phyloP scores from a whole-genome alignment of 2,888 invertebrate species.

The Stictocephala bisonia region DNA sequence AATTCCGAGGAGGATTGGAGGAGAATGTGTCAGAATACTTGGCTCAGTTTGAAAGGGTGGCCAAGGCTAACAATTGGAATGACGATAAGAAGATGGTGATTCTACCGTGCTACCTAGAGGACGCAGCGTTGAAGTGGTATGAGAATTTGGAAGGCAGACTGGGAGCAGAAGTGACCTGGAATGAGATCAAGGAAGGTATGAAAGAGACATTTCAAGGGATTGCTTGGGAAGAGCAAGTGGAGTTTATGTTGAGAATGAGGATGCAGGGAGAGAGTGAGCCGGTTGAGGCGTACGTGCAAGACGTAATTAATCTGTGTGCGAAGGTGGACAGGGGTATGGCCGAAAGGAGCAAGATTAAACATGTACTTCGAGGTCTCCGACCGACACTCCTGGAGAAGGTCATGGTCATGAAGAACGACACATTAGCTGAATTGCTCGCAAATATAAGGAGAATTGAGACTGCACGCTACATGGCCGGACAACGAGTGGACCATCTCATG shows the following conservation, averaged over 20 bases:
- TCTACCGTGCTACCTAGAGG: neutral
- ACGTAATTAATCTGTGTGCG: neutral
- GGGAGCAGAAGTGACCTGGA: neutral
- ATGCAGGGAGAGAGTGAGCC: neutral
- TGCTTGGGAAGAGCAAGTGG: neutral
- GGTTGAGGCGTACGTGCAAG: neutral
- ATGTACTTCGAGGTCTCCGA: neutral
- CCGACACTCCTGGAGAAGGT: neutral
- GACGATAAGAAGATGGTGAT: neutral
- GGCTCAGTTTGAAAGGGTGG: slow-evolving; percentile 1
- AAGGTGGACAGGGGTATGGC: neutral
- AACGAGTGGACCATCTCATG: neutral
- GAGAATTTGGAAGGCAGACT: neutral
- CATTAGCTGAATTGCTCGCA: neutral
- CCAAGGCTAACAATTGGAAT: neutral
- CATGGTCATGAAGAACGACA: neutral
- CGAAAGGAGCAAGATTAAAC: neutral
- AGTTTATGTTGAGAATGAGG: slow-evolving; percentile 2
- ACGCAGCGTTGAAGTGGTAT: neutral
- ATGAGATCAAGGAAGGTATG: neutral
- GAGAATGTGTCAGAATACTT: neutral
- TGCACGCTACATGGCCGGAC: neutral
- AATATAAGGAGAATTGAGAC: neutral
- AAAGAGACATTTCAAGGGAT: neutral
- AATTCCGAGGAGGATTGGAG: too few relatives aligned